Conservation (phyloP, 2,797 vertebrate species). For the Allobates femoralis region DNA sequence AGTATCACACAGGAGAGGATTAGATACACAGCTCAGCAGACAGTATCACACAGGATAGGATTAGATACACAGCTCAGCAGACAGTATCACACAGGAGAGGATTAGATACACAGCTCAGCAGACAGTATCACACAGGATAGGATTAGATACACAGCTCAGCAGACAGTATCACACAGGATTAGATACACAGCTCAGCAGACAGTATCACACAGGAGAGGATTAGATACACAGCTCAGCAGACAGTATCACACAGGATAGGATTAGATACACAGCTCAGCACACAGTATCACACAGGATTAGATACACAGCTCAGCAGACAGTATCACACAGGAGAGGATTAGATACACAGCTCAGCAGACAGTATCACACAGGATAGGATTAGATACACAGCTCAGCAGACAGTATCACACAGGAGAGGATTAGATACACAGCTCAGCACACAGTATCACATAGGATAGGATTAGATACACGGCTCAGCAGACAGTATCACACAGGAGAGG, state of each 20-base stretch:
- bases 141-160: no score
- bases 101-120: slow-evolving; percentile 9
- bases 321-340: no score
- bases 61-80: slow-evolving; percentile 10
- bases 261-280: slow-evolving; percentile 8
- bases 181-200: no score
- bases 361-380: no score
- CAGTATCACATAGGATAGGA: neutral
- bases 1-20: neutral
- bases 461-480: slow-evolving; percentile 10
- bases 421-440: neutral
- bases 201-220: neutral
- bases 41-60: neutral
- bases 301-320: neutral
- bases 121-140: no score
- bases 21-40: neutral
- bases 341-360: no score
- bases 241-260: neutral
- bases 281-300: neutral
- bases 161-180: neutral
- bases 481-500: neutral
- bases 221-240: neutral
- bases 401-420: neutral
- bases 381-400: no score
- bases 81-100: neutral